Base-by-base conservation (phyloP, 2,888 invertebrate genomes). In the Protonemura montana region DNA sequence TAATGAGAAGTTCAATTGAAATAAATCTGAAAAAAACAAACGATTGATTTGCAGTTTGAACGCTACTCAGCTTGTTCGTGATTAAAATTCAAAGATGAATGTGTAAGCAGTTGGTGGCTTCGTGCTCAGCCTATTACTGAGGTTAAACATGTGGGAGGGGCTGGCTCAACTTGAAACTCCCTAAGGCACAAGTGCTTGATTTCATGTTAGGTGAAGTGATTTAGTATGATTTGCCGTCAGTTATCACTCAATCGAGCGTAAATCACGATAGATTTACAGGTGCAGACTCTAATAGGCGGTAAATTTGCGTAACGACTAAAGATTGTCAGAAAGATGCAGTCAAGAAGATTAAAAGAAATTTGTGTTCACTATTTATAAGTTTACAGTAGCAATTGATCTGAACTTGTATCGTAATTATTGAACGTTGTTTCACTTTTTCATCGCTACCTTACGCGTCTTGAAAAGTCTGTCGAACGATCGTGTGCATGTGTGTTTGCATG, bases 141-240 rank as follows among this genome's bases (percentile, higher is more conserved):
- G 41, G 35, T 82, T 41, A 82, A 82, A 41, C 42, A 82, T 82
- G 82, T 82, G 41, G 41, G 82, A 35, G 82, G 41, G 82, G 41
- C 35, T 25, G 29, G 27, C 59, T 7, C 21, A 21, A 21, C 6
- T 78, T 78, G 27, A 2, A 21, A 5, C 78, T 78, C 78, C 78
- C 59, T 1, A 59, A 78, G 78, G 78, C 78, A 13, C 78, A 78
- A 78, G 26, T 78, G 28, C 78, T 78, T 78, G 78, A 78, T 78
- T 59, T 78, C 78, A 78, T 78, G 78, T 26, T 78, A 1, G 28
- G 28, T 25, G 5, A 27, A 78, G 28, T 78, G 28, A 78, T 78
- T 26, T 78, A 78, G 78, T 13, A 27, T 78, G 78, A 78, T 78
- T 27, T n/a, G 28, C 78, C 78, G 28, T 78, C 78, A 78, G 78